Evolutionary conservation across 2,113 vertebrate species (phyloP).

Genomic region (Cnemophilus loriae): DNA sequence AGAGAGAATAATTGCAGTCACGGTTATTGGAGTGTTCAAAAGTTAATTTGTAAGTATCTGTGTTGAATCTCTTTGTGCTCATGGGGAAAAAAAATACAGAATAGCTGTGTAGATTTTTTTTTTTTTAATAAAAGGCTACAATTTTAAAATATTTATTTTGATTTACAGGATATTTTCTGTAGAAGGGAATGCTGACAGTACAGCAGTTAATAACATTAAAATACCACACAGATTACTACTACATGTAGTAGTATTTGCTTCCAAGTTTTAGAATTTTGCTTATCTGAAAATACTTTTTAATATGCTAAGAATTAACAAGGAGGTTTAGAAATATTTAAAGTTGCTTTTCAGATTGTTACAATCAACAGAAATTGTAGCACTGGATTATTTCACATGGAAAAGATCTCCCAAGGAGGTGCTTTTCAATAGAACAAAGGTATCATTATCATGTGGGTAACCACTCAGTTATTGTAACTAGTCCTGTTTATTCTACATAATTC

Average conservation of each 20-base stretch:
- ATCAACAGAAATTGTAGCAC: neutral
- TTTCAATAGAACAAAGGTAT: neutral
- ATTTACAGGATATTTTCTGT: neutral
- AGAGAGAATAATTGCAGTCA: neutral
- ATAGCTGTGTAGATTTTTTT: accelerated
- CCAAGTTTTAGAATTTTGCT: neutral
- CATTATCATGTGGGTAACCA: neutral
- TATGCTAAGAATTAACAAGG: neutral
- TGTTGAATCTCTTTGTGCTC: neutral
- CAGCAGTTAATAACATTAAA: neutral
- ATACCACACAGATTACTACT: neutral
- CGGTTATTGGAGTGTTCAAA: neutral
- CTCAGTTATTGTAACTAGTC: neutral
- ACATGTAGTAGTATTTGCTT: neutral
- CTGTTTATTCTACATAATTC: constrained; percentile 13
- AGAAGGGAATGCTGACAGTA: neutral
- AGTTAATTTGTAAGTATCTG: neutral
- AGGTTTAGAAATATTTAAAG: neutral
- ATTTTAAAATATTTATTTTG: neutral
- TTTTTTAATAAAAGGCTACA: neutral
- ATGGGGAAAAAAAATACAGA: neutral
- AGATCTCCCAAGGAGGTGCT: neutral
- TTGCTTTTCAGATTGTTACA: neutral
- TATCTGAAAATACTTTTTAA: neutral
- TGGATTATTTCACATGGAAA: neutral